Base-by-base conservation (phyloP, 2,888 invertebrate species). In the Drymonia ruficornis region DNA sequence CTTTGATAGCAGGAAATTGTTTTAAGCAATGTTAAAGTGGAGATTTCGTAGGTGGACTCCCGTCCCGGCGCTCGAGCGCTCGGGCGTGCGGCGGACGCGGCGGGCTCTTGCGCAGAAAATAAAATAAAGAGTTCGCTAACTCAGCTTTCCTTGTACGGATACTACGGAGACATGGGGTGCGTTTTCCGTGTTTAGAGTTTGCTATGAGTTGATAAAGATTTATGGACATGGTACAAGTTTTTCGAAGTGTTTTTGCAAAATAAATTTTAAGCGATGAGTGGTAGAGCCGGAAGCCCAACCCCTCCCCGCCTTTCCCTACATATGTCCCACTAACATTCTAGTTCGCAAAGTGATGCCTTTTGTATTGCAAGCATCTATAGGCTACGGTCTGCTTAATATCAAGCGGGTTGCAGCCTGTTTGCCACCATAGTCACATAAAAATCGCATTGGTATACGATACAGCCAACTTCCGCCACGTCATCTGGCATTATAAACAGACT, bases 1-100 rank as follows among this genome's bases (percentile, higher is more conserved):
- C 81, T 87, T 84, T 85, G 83, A 86, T 84, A 80, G 82, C 72
- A 75, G 81, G 80, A 84, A 86, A 86, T 87, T 86, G 86, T 86
- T 86, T 86, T 83, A 85, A 84, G 83, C 60, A 74, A 80, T 78
- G 81, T 75, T 74, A 76, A 78, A 80, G 75, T 74, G 76, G 71
- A 83, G 84, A 84, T 84, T 84, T 80, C 65, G 81, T 76, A 74
- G 80, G 77, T 79, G 80, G 80, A 78, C 70, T 69, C 54, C 65
- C 55, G 69, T 73, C 77, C 70, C 71, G 53, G 61, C 67, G n/a
- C n/a, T n/a, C n/a, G n/a, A n/a, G n/a, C n/a, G n/a, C n/a, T n/a
- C n/a, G n/a, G n/a, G n/a, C n/a, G n/a, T n/a, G n/a, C n/a, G n/a
- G n/a, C n/a, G n/a, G n/a, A n/a, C n/a, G n/a, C 68, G 76, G 63